Percentiles rank a stretch among this genome's conserved stretches.
phyloP scores from a whole-genome alignment of 2,888 invertebrate species.

The Calliphora vomitoria region DNA sequence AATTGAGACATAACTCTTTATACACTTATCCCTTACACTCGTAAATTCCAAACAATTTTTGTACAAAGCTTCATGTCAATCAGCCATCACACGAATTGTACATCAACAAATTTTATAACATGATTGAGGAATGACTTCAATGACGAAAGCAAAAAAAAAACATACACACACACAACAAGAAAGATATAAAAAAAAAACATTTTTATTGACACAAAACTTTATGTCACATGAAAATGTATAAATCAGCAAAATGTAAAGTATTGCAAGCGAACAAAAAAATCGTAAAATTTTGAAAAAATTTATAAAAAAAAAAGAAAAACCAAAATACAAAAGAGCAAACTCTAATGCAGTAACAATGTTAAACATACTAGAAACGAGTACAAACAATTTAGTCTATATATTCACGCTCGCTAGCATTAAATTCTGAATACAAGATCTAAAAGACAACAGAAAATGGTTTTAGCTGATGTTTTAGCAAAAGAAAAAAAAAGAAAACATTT shows the following conservation, averaged over 20 bases:
- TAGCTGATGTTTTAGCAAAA: no score
- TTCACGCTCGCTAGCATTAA: background rate
- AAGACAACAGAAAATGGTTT: background rate
- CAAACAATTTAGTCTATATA: conserved; percentile 12
- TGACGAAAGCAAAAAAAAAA: background rate
- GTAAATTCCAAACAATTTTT: conserved; percentile 9
- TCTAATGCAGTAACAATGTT: conserved; percentile 40
- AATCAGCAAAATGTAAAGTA: conserved; percentile 34
- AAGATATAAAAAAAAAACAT: background rate
- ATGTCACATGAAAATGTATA: conserved; percentile 42
- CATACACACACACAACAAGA: background rate
- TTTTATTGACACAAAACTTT: conserved; percentile 40
- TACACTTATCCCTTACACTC: background rate
- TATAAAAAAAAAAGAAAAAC: background rate
- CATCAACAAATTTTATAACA: conserved; percentile 16
- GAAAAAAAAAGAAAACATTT: background rate
- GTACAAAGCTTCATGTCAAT: conserved; percentile 20
- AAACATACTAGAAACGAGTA: background rate
- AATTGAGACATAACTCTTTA: background rate
- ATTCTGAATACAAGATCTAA: conserved; percentile 1
- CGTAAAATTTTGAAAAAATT: conserved; percentile 3
- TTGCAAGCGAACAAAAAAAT: conserved; percentile 13
- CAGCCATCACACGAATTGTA: conserved; percentile 28
- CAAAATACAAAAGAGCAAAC: conserved; percentile 6
- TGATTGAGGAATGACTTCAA: conserved; percentile 15